Conservation (phyloP, 2,888 invertebrate species). For the Drosophila falleni region DNA sequence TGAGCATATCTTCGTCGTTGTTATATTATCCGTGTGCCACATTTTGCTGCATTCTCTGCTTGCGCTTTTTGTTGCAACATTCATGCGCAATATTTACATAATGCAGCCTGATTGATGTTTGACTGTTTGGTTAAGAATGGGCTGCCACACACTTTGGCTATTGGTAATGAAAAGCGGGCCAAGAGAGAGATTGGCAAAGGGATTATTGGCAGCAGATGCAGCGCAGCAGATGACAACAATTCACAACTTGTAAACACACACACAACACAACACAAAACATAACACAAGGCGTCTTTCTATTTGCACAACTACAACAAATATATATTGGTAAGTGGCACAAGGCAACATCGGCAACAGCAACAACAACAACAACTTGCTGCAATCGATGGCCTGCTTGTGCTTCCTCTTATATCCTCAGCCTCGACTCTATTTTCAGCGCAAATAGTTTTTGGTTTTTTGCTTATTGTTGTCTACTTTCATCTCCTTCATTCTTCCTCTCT, state of each 20-base stretch:
- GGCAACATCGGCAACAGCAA: constrained; percentile 53
- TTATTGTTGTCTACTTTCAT: constrained; percentile 45
- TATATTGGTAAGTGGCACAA: constrained; percentile 70
- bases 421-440: constrained; percentile 69
- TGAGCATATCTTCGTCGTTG: not conserved
- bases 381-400: constrained; percentile 62
- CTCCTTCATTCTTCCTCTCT: not conserved
- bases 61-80: constrained; percentile 79
- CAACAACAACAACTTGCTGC: constrained; percentile 24
- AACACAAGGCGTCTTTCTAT: constrained; percentile 55
- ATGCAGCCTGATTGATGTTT: constrained; percentile 77
- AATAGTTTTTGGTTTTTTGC: constrained; percentile 77
- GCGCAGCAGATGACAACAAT: constrained; percentile 73
- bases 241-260: constrained; percentile 75
- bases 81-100: constrained; percentile 75
- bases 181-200: constrained; percentile 52
- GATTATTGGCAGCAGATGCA: constrained; percentile 60
- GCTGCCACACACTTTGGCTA: constrained; percentile 38
- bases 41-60: constrained; percentile 14
- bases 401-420: constrained; percentile 22
- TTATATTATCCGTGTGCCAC: constrained; percentile 36
- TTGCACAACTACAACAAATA: constrained; percentile 57
- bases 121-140: constrained; percentile 38
- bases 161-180: constrained; percentile 77
- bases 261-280: constrained; percentile 23